phyloP scores from a whole-genome alignment of 1,140 invertebrate species.

The Galleria mellonella region DNA sequence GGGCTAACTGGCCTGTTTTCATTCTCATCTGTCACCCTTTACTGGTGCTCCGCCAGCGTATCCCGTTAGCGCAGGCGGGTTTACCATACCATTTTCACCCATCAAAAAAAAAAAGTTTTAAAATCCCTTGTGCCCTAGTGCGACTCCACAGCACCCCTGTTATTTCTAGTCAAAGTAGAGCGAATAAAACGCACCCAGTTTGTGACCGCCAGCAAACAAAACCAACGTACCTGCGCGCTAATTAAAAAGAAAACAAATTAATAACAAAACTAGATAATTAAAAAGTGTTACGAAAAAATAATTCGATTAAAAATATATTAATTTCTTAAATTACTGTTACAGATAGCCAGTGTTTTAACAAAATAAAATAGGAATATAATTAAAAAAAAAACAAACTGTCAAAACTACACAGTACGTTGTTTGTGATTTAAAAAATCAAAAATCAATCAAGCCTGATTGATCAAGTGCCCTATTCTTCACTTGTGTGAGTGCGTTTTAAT shows the following conservation, averaged over 20 bases:
- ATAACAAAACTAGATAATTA: not conserved
- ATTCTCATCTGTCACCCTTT: no score
- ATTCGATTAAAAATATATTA: not conserved
- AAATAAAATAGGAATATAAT: no score
- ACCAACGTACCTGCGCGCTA: slow-evolving; percentile 13
- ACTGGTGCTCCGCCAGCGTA: no score
- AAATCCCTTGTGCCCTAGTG: no score
- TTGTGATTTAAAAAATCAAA: no score
- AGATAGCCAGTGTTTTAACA: no score
- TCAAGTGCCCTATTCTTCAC: slow-evolving; percentile 1
- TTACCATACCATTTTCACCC: no score
- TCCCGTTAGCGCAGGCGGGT: no score
- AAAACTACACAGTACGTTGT: not conserved
- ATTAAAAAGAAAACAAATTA: slow-evolving; percentile 9
- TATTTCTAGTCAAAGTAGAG: slow-evolving; percentile 20
- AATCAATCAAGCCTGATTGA: not conserved
- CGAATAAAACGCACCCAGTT: slow-evolving; percentile 33
- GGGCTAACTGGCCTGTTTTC: no score
- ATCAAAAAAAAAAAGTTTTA: slow-evolving; percentile 2
- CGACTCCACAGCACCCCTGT: slow-evolving; percentile 8
- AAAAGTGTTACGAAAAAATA: slow-evolving; percentile 6
- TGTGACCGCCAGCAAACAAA: slow-evolving; percentile 31
- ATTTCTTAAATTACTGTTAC: no score
- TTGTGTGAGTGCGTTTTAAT: slow-evolving; percentile 3
- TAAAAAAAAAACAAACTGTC: no score